These are phyloP conservation scores for Tokudaia tokunoshimensis DNA, from an alignment of 2,797 vertebrate species.

Conservation along the genomic window DNA sequence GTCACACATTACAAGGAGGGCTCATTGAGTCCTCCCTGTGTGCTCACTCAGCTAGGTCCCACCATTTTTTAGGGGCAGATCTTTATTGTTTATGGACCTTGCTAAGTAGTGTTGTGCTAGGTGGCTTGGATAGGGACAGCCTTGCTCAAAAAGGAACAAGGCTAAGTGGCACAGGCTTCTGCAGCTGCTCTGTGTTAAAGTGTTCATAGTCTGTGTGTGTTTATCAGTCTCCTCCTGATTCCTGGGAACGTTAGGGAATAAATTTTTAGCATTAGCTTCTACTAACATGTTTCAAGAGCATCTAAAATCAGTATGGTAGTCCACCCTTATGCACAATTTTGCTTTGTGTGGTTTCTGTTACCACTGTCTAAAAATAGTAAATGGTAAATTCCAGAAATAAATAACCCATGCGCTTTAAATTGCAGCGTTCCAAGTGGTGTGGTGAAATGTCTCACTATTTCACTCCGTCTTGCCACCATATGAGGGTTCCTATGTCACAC, in stretches of 20 bases:
- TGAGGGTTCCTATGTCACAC: not conserved
- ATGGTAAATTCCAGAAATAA: slow-evolving; percentile 30
- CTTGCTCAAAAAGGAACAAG: not conserved
- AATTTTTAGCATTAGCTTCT: not conserved
- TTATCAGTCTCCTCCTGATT: not conserved
- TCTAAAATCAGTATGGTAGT: not conserved
- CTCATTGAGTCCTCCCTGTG: not conserved
- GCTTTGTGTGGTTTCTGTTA: not conserved
- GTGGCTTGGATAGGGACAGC: not conserved
- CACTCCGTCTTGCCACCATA: not conserved
- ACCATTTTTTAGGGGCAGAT: not conserved
- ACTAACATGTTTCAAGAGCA: not conserved
- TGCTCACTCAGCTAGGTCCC: not conserved
- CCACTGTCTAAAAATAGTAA: slow-evolving; percentile 4
- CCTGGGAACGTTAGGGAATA: not conserved
- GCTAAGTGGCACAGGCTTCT: not conserved
- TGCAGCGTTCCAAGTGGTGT: not conserved
- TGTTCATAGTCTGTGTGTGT: not conserved
- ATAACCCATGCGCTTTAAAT: not conserved
- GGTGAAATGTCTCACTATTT: not conserved
- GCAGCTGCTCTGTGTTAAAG: not conserved
- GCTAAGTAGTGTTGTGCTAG: not conserved
- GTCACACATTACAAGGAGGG: not conserved
- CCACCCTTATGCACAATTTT: not conserved
- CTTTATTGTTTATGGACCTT: not conserved